These are phyloP conservation scores for Blastomussa wellsi DNA, from an alignment of 92 coral and sea anemone genomes.

Conservation along the genomic window DNA sequence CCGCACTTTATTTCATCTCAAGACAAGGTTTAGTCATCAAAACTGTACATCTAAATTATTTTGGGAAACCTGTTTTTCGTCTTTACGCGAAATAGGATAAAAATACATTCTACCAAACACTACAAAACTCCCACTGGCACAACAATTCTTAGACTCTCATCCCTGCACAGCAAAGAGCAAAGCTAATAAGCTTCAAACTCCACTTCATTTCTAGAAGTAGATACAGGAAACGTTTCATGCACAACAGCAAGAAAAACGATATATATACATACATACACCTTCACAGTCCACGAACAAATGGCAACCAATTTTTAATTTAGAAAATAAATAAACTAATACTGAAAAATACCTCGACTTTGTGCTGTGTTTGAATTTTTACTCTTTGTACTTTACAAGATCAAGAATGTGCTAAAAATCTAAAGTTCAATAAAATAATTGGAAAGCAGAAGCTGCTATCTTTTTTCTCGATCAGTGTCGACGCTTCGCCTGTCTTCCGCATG, in stretches of 20 bases:
- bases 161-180: slow-evolving; percentile 28
- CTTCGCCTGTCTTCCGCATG: slow-evolving; percentile 67
- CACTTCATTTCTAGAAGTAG: neutral
- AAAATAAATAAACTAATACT: slow-evolving; percentile 37
- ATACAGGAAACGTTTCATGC: too few relatives aligned
- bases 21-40: neutral
- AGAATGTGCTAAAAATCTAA: slow-evolving; percentile 8
- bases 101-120: slow-evolving; percentile 16
- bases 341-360: slow-evolving; percentile 1
- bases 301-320: slow-evolving; percentile 18
- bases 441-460: slow-evolving; percentile 56
- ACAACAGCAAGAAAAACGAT: neutral
- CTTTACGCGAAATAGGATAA: slow-evolving; percentile 39
- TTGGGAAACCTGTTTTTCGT: slow-evolving; percentile 1
- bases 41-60: slow-evolving; percentile 26
- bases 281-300: neutral
- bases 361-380: neutral
- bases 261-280: neutral
- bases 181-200: neutral
- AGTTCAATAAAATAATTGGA: neutral
- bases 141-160: neutral
- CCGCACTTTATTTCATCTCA: slow-evolving; percentile 25
- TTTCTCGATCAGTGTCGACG: slow-evolving; percentile 70
- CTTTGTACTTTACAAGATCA: slow-evolving; percentile 6
- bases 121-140: slow-evolving; percentile 32